Evolutionary conservation across 2,113 vertebrate species (phyloP), one percentile per base, ranked within the genome.

Genomic region (Ciconia stormi): DNA sequence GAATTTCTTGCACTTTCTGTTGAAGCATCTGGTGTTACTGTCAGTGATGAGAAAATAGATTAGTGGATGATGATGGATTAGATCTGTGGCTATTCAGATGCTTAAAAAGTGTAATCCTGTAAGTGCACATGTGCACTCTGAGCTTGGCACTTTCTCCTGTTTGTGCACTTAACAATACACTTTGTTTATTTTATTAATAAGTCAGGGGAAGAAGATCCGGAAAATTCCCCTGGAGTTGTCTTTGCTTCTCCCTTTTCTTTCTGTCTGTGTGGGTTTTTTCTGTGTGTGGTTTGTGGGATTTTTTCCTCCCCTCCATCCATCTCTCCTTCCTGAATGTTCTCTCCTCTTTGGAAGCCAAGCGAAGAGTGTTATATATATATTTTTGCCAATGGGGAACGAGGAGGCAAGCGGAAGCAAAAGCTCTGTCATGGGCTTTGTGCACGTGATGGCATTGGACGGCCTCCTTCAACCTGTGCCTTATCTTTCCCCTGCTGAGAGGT

Each of bases 1-100:
- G 93, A 58, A 94, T 94, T 96, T 81, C 91, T 89, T 91, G 95
- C 74, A 22, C 78, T 88, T 82, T 34, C 14, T 87, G 84, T 26
- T 70, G 96, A 67, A 91, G 95, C 95, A 95, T 61, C 93, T 96
- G 95, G 72, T 44, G 2, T 63, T 87, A 3, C 81, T 78, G 77
- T 69, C 59, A 34, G 47, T 52, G 84, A 82, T 95, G 94, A 91
- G 91, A 84, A 89, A 82, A 84, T 15, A 69, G 89, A 93, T 94
- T 53, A 92, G 87, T 38, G 89, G 77, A 63, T 95, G 93, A 58
- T 11, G 84, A 36, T 52, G 96, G 94, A 59, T 94, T 94, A 89
- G 86, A 59, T 50, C 87, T 53, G 5, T 19, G 81, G 77, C 90
- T 89, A 13, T 91, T 94, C 52, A 76, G 81, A 80, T 87, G 70